phyloP scores from a whole-genome alignment of 2,797 vertebrate genomes.

The Apodemus agrarius region DNA sequence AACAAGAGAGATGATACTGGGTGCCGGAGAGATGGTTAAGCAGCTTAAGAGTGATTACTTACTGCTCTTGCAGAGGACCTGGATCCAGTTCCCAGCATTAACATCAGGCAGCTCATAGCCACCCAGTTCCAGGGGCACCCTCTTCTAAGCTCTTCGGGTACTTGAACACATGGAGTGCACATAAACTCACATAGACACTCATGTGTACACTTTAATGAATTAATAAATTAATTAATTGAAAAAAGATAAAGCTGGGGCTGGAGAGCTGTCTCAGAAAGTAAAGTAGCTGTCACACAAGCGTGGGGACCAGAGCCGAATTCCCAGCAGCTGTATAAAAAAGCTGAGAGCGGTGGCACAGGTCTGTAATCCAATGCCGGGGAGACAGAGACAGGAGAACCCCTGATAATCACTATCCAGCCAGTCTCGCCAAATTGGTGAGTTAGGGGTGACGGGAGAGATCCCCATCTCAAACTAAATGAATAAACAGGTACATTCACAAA shows the following conservation, averaged over 20 bases:
- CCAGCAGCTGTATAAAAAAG: too few relatives aligned
- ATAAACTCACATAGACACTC: neutral
- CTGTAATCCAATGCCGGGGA: neutral
- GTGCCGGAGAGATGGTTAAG: neutral
- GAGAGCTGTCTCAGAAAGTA: neutral
- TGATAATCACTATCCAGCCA: neutral
- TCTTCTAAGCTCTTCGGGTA: neutral
- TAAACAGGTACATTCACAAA: neutral
- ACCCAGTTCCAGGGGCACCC: neutral
- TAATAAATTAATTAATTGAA: neutral
- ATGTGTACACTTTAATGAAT: neutral
- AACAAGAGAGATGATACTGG: neutral
- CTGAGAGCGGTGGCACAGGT: neutral
- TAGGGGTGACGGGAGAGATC: neutral
- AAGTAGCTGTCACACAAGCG: too few relatives aligned
- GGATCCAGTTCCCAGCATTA: neutral
- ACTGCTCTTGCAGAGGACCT: neutral
- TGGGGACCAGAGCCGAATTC: too few relatives aligned
- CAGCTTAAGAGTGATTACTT: neutral
- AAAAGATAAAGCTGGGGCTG: neutral
- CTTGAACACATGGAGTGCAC: neutral
- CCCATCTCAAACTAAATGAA: neutral
- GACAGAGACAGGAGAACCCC: too few relatives aligned
- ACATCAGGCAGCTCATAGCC: neutral
- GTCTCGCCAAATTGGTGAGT: neutral